These are phyloP conservation scores for Dysmachus trigonus DNA, from an alignment of 2,888 invertebrate species.

Conservation along the genomic window DNA sequence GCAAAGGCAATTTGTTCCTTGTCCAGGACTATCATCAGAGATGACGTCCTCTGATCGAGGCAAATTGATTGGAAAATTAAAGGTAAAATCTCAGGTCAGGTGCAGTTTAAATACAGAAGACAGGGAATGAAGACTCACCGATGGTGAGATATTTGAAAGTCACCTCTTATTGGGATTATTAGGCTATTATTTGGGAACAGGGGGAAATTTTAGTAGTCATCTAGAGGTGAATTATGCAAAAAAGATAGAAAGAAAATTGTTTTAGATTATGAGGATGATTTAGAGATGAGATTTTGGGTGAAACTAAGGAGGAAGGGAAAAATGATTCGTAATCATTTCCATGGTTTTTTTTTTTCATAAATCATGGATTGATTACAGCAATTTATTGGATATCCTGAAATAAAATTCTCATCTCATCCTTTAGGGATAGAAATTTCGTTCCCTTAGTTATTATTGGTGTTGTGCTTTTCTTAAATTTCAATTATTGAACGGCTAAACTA, in stretches of 20 bases:
- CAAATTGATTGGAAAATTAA: conserved; percentile 48
- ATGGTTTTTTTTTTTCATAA: background rate
- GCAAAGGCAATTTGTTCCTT: background rate
- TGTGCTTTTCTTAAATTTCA: too few species aligned
- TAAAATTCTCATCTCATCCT: background rate
- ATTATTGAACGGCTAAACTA: too few species aligned
- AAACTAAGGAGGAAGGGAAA: background rate
- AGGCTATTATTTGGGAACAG: background rate
- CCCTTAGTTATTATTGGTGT: too few species aligned
- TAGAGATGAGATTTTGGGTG: background rate
- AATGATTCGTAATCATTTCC: background rate
- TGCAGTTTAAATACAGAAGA: background rate
- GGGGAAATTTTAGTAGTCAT: background rate
- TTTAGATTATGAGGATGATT: background rate
- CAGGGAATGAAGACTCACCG: background rate
- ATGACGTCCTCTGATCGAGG: conserved; percentile 39
- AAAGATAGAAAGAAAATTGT: background rate
- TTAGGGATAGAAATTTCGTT: too few species aligned
- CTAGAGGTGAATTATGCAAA: background rate
- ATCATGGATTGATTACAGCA: background rate
- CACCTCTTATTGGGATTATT: background rate
- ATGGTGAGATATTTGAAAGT: background rate
- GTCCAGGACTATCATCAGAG: background rate
- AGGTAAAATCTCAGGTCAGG: conserved; percentile 6
- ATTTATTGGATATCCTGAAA: background rate